Conservation (phyloP, 2,888 invertebrate genomes). For the Yponomeuta evonymella region DNA sequence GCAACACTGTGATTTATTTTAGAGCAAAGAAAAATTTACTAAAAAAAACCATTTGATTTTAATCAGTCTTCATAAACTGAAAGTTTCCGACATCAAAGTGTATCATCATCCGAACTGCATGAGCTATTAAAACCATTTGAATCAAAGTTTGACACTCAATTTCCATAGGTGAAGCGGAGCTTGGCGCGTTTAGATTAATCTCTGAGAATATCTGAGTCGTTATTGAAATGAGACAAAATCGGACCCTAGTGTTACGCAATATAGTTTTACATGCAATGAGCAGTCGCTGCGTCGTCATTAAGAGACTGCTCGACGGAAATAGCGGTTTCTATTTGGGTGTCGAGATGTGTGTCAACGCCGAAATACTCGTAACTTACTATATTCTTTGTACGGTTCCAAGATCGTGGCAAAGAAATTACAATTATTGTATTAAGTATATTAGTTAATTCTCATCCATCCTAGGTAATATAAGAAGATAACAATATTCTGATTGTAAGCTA, state of each 20-base stretch:
- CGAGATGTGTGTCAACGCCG: constrained; percentile 67
- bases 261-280: constrained; percentile 47
- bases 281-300: constrained; percentile 58
- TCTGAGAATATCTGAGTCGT: neutral
- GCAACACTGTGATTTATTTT: neutral
- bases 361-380: constrained; percentile 24
- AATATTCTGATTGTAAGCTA: too few species aligned
- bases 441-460: too few species aligned
- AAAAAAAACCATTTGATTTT: neutral
- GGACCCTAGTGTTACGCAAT: constrained; percentile 37
- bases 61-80: neutral
- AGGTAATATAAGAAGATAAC: too few species aligned
- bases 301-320: constrained; percentile 56
- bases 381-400: constrained; percentile 8
- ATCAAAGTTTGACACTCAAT: constrained; percentile 1
- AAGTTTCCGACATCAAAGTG: neutral
- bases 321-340: constrained; percentile 53
- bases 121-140: constrained; percentile 1
- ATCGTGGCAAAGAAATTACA: neutral
- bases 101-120: neutral
- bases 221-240: neutral
- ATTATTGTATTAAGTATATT: too few species aligned
- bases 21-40: neutral
- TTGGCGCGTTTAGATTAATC: neutral
- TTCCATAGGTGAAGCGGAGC: neutral